Conservation (phyloP, 2,888 invertebrate species). For the Alloscopus bannaensis region DNA sequence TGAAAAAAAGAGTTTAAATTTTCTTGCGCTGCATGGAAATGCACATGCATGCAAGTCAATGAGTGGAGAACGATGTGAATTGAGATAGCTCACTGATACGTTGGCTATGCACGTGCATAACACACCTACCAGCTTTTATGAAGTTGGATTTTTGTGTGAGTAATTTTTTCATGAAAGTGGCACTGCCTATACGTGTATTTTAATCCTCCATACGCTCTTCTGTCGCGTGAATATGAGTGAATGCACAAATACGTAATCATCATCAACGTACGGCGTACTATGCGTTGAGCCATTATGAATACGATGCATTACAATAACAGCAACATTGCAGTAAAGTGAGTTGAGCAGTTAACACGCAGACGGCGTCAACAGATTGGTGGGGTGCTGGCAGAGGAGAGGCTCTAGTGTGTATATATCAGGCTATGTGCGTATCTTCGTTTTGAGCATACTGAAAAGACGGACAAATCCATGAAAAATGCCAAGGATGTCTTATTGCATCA, state of each 20-base stretch:
- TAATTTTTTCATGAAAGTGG: too few relatives aligned
- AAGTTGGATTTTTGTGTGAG: too few relatives aligned
- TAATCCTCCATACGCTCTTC: not conserved
- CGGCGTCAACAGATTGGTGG: not conserved
- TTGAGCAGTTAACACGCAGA: constrained; percentile 2
- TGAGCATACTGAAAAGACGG: constrained; percentile 22
- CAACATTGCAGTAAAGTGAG: constrained; percentile 26
- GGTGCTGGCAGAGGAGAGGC: not conserved
- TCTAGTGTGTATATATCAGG: not conserved
- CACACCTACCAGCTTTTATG: too few relatives aligned
- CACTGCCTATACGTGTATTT: not conserved
- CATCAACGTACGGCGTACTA: too few relatives aligned
- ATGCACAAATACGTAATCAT: too few relatives aligned
- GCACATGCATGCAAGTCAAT: constrained; percentile 52
- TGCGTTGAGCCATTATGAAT: too few relatives aligned
- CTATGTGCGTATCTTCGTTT: not conserved
- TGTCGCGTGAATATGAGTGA: too few relatives aligned
- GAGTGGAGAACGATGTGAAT: too few relatives aligned
- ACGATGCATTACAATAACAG: constrained; percentile 15
- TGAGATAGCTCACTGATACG: too few relatives aligned
- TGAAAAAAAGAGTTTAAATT: constrained; percentile 31
- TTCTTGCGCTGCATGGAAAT: constrained; percentile 37
- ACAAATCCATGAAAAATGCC: constrained; percentile 44
- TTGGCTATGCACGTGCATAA: too few relatives aligned
- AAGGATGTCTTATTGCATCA: constrained; percentile 43